phyloP scores from a whole-genome alignment of 2,888 invertebrate genomes.

The Polyommatus icarus region DNA sequence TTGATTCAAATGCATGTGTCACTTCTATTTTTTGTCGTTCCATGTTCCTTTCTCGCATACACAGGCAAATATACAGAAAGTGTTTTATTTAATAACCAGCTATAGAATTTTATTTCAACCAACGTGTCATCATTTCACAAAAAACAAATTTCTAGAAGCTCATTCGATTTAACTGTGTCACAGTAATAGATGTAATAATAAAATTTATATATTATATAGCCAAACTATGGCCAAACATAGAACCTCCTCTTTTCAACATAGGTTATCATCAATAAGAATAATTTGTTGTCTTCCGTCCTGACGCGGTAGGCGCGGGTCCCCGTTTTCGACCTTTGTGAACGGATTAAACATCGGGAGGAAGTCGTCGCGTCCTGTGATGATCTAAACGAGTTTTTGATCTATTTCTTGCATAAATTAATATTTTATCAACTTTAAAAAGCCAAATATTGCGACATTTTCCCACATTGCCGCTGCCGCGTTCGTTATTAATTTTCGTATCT shows the following conservation, averaged over 20 bases:
- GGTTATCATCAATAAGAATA: background rate
- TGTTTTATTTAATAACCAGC: background rate
- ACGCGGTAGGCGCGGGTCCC: background rate
- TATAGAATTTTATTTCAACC: background rate
- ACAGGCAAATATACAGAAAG: background rate
- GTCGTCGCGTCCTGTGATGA: constrained; percentile 5
- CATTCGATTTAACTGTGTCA: too few relatives aligned
- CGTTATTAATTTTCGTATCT: background rate
- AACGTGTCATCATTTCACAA: background rate
- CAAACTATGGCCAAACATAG: background rate
- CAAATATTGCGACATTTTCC: background rate
- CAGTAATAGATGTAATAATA: too few relatives aligned
- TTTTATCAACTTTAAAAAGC: background rate
- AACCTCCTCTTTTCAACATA: background rate
- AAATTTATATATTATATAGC: too few relatives aligned
- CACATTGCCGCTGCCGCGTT: background rate
- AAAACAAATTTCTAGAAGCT: too few relatives aligned
- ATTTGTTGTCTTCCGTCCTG: background rate
- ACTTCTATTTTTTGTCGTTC: constrained; percentile 13
- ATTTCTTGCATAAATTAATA: background rate
- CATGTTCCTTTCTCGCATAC: constrained; percentile 23
- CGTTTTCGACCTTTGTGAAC: constrained; percentile 15
- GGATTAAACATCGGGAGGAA: background rate
- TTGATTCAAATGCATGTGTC: background rate
- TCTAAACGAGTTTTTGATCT: background rate